Base-by-base conservation (phyloP, 2,888 invertebrate species). In the Cylindroiulus punctatus region DNA sequence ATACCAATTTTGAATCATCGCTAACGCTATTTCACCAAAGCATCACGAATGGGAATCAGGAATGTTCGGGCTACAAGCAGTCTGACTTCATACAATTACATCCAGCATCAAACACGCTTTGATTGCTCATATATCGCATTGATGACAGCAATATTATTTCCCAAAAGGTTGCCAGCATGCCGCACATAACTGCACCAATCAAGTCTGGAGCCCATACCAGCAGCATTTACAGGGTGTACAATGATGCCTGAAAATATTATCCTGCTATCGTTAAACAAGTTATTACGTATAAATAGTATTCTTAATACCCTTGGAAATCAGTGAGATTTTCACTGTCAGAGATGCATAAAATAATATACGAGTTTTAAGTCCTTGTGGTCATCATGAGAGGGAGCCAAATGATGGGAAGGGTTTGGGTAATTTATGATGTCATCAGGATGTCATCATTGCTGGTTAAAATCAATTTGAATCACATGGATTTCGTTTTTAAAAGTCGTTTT, bases 121-220 rank as follows among this genome's bases (percentile, higher is more conserved):
- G 76, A 76, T 76, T 76, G 76, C 76, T 76, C 76, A 76, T 76
- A 76, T 76, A 76, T 76, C 76, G 26, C 76, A 76, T 76, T 76
- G 76, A 30, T 76, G 76, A 76, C 30, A 76, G 76, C 76, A 76
- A 76, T 76, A 76, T 76, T 76, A 76, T 76, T 76, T 76, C 76
- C 76, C 76, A 65, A 76, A 76, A 76, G 76, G 76, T 76, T 76
- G 76, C 76, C 30, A 14, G 26, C 76, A 76, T 76, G 76, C 76
- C 76, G 30, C 26, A 30, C 76, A 76, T 30, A 26, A 76, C 30
- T 57, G 57, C n/a, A 22, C 30, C 30, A 76, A 0, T 14, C 1
- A 76, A 76, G 76, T 76, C 12, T 22, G 30, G 12, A 30, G 12
- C 14, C 76, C 8, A 30, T n/a, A n/a, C 7, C 30, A 76, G 14